phyloP scores from a whole-genome alignment of 2,113 vertebrate species.

The Dendropsophus ebraccatus region DNA sequence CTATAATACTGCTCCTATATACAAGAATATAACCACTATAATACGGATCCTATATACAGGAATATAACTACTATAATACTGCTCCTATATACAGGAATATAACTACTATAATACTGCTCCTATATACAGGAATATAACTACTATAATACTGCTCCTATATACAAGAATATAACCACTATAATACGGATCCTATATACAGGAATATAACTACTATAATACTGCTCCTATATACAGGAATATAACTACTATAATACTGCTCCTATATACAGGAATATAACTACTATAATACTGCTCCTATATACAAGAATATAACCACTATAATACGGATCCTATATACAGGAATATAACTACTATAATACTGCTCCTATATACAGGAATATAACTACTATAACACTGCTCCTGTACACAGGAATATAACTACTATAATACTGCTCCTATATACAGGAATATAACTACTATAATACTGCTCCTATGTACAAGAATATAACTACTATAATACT shows the following conservation, averaged over 20 bases:
- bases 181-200: not conserved
- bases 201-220: not conserved
- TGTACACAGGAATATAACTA: not conserved
- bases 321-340: not conserved
- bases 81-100: not conserved
- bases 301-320: conserved; percentile 7
- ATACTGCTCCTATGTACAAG: not conserved
- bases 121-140: not conserved
- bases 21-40: conserved; percentile 1
- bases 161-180: not conserved
- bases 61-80: not conserved
- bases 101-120: conserved; percentile 1
- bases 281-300: too few species aligned
- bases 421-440: not conserved
- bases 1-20: not conserved
- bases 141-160: not conserved
- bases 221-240: not conserved
- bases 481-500: conserved; percentile 8
- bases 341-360: conserved; percentile 8
- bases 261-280: not conserved
- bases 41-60: not conserved
- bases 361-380: not conserved
- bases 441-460: not conserved
- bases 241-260: not conserved
- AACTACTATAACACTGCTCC: not conserved